phyloP scores from a whole-genome alignment of 2,113 vertebrate species.

The Ancistrus triradiatus region DNA sequence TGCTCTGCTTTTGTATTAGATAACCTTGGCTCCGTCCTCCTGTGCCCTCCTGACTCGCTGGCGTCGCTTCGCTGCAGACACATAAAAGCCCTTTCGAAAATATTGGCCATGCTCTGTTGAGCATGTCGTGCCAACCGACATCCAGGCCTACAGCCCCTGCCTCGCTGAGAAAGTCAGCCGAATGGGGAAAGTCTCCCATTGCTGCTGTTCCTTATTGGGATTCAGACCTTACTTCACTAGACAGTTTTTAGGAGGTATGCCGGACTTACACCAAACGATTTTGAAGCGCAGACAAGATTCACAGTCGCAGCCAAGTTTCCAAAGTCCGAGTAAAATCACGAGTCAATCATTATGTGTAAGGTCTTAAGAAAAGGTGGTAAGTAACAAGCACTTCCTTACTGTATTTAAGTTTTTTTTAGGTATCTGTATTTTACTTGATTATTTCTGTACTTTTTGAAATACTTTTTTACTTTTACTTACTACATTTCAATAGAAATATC shows the following conservation, averaged over 20 bases:
- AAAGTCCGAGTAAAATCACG: too few relatives aligned
- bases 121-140: neutral
- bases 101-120: neutral
- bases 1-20: neutral
- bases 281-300: too few relatives aligned
- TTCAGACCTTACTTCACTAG: neutral
- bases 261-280: too few relatives aligned
- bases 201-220: neutral
- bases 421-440: too few relatives aligned
- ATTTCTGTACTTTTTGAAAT: too few relatives aligned
- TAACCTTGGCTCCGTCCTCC: neutral
- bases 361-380: too few relatives aligned
- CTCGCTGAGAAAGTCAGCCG: neutral
- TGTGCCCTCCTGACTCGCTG: neutral
- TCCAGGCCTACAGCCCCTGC: neutral
- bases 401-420: too few relatives aligned
- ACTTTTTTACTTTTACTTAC: too few relatives aligned
- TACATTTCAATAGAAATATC: too few relatives aligned
- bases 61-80: neutral
- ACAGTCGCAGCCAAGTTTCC: too few relatives aligned
- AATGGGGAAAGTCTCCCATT: neutral
- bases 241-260: neutral
- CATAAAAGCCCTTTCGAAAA: neutral
- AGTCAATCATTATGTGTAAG: too few relatives aligned
- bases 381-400: too few relatives aligned